These are phyloP conservation scores for Lucilia sericata DNA, from an alignment of 1,140 invertebrate genomes.

Conservation along the genomic window DNA sequence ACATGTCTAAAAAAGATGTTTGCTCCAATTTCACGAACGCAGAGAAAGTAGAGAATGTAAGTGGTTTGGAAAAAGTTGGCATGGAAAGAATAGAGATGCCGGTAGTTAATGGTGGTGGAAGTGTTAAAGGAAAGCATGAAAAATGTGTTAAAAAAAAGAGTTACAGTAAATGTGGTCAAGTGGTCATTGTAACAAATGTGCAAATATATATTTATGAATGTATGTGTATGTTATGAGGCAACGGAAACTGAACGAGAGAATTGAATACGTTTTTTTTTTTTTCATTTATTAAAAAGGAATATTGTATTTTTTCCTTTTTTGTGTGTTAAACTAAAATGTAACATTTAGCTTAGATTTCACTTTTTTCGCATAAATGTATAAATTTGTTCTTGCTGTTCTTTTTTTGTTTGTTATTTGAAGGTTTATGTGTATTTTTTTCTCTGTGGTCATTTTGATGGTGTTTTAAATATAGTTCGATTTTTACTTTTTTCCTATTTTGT, in stretches of 20 bases:
- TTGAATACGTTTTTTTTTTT: slow-evolving; percentile 9
- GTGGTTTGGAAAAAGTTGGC: background rate
- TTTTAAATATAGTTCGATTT: slow-evolving; percentile 5
- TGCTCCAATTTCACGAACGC: background rate
- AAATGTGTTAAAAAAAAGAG: background rate
- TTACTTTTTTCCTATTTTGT: background rate
- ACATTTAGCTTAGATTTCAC: slow-evolving; percentile 24
- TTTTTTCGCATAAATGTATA: background rate
- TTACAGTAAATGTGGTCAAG: slow-evolving; percentile 19
- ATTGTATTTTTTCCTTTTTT: background rate
- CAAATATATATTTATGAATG: background rate
- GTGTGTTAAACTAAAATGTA: background rate
- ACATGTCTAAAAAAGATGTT: background rate
- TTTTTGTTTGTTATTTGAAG: slow-evolving; percentile 13
- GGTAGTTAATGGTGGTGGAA: background rate
- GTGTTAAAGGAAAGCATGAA: background rate
- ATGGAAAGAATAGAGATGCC: background rate
- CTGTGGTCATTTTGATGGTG: slow-evolving; percentile 2
- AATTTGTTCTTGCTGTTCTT: background rate
- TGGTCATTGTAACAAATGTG: slow-evolving; percentile 17
- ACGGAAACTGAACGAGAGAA: slow-evolving; percentile 1
- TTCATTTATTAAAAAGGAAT: background rate
- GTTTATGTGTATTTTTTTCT: background rate
- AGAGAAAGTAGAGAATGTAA: background rate
- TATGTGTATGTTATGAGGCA: background rate